These are phyloP conservation scores for Baryphthengus martii DNA, from an alignment of 2,113 vertebrate species.

Conservation along the genomic window DNA sequence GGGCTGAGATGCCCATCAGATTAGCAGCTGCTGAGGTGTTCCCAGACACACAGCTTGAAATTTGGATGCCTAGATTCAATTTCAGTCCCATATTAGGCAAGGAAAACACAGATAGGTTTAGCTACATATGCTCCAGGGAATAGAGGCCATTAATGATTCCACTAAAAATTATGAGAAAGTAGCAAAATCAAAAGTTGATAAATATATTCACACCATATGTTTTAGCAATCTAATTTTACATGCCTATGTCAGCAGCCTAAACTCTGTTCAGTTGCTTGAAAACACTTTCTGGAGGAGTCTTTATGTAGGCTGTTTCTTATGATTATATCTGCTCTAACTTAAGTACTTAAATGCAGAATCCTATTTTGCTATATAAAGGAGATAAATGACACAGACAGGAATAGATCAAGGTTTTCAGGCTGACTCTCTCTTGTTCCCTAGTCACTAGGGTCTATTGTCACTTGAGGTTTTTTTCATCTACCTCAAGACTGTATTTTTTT, in stretches of 20 bases:
- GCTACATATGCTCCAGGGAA: neutral
- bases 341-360: neutral
- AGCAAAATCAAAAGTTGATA: slow-evolving; percentile 32
- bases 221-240: slow-evolving; percentile 60
- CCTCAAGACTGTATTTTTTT: neutral
- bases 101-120: neutral
- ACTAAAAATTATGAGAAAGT: slow-evolving; percentile 19
- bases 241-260: slow-evolving; percentile 55
- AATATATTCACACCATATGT: slow-evolving; percentile 64
- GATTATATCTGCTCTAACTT: slow-evolving; percentile 40
- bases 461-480: neutral
- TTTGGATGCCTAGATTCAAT: neutral
- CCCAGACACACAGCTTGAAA: neutral
- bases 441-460: neutral
- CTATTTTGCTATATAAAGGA: neutral
- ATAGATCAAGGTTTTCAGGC: slow-evolving; percentile 45
- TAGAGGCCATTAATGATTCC: slow-evolving; percentile 1
- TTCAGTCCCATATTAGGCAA: neutral
- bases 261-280: slow-evolving; percentile 44
- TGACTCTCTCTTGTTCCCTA: neutral
- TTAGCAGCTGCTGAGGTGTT: neutral
- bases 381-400: slow-evolving; percentile 46
- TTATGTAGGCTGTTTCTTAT: slow-evolving; percentile 54
- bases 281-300: slow-evolving; percentile 61
- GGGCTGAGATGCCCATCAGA: neutral